These are phyloP conservation scores for Perccottus glenii DNA, from an alignment of 2,113 vertebrate species.

Conservation along the genomic window DNA sequence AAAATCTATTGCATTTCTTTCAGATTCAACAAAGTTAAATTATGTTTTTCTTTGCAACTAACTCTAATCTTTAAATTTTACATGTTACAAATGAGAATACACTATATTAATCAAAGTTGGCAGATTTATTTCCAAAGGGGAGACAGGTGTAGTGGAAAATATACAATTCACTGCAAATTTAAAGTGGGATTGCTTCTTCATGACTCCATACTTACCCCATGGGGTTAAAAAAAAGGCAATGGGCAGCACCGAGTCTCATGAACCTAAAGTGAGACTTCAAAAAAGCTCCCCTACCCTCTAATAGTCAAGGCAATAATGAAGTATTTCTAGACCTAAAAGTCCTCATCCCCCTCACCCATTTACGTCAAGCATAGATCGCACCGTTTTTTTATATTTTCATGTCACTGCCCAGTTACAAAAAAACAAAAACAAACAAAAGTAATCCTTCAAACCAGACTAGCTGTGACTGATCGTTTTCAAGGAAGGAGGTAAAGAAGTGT, in stretches of 20 bases:
- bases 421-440: constrained; percentile 39
- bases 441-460: constrained; percentile 63
- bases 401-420: constrained; percentile 69
- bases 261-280: constrained; percentile 31
- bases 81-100: constrained; percentile 54
- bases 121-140: constrained; percentile 42
- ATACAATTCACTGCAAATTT: constrained; percentile 43
- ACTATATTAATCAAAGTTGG: constrained; percentile 42
- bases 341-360: constrained; percentile 51
- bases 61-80: constrained; percentile 20
- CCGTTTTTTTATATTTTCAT: constrained; percentile 61
- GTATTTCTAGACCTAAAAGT: constrained; percentile 43
- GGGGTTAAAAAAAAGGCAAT: constrained; percentile 67
- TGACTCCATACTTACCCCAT: constrained; percentile 59
- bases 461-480: constrained; percentile 64
- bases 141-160: constrained; percentile 23
- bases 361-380: constrained; percentile 85
- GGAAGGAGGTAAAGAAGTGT: constrained; percentile 30
- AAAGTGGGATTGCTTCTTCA: constrained; percentile 30
- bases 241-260: constrained; percentile 58
- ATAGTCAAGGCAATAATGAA: constrained; percentile 59
- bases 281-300: constrained; percentile 2
- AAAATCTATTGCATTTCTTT: constrained; percentile 25
- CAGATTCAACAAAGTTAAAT: constrained; percentile 40
- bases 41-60: constrained; percentile 28